These are phyloP conservation scores for Aphelocoma californica DNA, from an alignment of 2,797 vertebrate genomes.

Conservation along the genomic window DNA sequence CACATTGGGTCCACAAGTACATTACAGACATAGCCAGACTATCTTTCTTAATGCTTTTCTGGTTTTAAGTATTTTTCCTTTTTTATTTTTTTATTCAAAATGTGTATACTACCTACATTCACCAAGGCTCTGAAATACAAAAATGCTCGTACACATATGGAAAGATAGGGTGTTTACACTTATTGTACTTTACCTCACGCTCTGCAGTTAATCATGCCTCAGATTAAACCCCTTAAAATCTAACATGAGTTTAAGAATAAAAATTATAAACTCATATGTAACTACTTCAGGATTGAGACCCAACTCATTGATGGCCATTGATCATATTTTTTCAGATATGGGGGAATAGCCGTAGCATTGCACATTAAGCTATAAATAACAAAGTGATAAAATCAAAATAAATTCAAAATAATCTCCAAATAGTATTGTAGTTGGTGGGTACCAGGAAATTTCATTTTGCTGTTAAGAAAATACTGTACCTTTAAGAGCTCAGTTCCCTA, in stretches of 20 bases:
- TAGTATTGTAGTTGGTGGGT: background rate
- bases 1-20: background rate
- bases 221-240: background rate
- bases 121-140: background rate
- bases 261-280: background rate
- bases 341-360: rapidly evolving
- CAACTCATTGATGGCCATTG: background rate
- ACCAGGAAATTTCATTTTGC: background rate
- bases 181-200: background rate
- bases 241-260: background rate
- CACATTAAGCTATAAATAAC: background rate
- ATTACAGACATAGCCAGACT: background rate
- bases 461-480: background rate
- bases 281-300: background rate
- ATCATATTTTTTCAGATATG: background rate
- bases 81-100: background rate
- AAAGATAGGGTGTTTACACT: background rate
- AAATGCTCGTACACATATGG: background rate
- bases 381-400: background rate
- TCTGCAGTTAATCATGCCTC: background rate
- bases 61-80: background rate
- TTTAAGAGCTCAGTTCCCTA: background rate
- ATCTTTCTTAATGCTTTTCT: background rate
- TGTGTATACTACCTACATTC: background rate
- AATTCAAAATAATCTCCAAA: background rate